Percentiles rank a stretch among this genome's conserved stretches.
These are phyloP conservation scores for Parauchenoglanis ngamensis DNA, from an alignment of 2,797 vertebrate genomes.

Conservation along the genomic window DNA sequence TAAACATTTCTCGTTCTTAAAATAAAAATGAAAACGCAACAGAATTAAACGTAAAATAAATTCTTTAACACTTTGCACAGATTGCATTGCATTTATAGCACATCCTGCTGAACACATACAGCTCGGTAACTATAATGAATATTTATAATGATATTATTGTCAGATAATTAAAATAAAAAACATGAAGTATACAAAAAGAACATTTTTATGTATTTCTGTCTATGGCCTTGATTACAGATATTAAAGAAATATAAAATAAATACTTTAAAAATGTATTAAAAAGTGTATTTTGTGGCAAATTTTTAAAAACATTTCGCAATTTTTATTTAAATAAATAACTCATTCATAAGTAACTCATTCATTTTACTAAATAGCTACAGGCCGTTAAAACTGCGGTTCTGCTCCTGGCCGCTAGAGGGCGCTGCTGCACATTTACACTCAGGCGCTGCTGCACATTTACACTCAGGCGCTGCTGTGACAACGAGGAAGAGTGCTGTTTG, in stretches of 20 bases:
- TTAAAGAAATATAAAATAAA: not conserved
- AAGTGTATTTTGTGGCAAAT: not conserved
- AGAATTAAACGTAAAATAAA: not conserved
- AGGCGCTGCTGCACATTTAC: not conserved
- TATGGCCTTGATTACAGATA: not conserved
- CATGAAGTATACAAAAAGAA: not conserved
- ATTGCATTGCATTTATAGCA: not conserved
- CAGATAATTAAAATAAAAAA: not conserved
- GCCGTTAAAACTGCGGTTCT: not conserved
- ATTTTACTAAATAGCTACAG: not conserved
- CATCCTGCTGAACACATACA: not conserved
- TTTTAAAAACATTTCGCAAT: not conserved
- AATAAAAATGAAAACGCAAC: not conserved
- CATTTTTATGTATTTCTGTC: not conserved
- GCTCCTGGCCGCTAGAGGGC: not conserved
- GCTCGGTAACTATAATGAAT: not conserved
- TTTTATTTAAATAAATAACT: not conserved
- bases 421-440: not conserved
- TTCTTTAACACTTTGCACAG: not conserved
- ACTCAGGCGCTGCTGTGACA: not conserved
- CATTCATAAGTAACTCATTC: no score
- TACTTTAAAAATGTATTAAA: not conserved
- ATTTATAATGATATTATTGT: not conserved
- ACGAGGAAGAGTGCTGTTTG: not conserved
- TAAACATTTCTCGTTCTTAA: not conserved